Evolutionary conservation across 2,888 invertebrate species (phyloP).

Genomic region (Epicampocera succincta): DNA sequence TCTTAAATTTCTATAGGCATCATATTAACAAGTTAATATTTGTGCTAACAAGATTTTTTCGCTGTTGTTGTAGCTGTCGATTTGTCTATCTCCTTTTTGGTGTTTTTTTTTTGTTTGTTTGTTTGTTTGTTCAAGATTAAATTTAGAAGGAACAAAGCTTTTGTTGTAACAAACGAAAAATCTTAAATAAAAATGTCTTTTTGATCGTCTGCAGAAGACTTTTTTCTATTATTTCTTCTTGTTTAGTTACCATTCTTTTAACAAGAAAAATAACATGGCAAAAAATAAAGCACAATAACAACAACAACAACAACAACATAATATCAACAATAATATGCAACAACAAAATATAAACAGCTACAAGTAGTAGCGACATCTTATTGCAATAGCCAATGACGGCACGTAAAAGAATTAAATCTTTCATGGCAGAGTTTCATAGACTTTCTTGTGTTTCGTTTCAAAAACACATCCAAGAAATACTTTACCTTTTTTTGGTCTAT

Average conservation of each 20-base stretch:
- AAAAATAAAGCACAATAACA: slow-evolving; percentile 30
- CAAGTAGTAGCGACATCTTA: slow-evolving; percentile 62
- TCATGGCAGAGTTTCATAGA: not conserved
- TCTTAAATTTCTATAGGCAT: slow-evolving; percentile 78
- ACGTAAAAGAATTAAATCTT: slow-evolving; percentile 31
- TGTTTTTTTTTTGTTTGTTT: not conserved
- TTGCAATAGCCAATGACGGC: not conserved
- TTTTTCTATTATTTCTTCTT: slow-evolving; percentile 9
- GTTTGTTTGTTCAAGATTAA: slow-evolving; percentile 10
- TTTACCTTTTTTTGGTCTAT: no score
- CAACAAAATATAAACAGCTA: slow-evolving; percentile 43
- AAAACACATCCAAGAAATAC: no score
- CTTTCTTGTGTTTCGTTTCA: not conserved
- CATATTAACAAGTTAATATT: slow-evolving; percentile 81
- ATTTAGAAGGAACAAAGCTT: slow-evolving; percentile 38
- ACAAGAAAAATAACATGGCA: slow-evolving; percentile 54
- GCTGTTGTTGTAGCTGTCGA: slow-evolving; percentile 42
- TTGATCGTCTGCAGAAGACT: slow-evolving; percentile 31
- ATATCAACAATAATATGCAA: slow-evolving; percentile 35
- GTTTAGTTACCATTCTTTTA: slow-evolving; percentile 26
- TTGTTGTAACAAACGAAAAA: slow-evolving; percentile 34
- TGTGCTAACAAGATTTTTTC: slow-evolving; percentile 78
- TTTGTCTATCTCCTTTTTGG: slow-evolving; percentile 11
- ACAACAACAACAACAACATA: slow-evolving; percentile 36
- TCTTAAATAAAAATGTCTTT: slow-evolving; percentile 63